Evolutionary conservation across 2,797 vertebrate species (phyloP).

Genomic region (Meriones psammophilus): DNA sequence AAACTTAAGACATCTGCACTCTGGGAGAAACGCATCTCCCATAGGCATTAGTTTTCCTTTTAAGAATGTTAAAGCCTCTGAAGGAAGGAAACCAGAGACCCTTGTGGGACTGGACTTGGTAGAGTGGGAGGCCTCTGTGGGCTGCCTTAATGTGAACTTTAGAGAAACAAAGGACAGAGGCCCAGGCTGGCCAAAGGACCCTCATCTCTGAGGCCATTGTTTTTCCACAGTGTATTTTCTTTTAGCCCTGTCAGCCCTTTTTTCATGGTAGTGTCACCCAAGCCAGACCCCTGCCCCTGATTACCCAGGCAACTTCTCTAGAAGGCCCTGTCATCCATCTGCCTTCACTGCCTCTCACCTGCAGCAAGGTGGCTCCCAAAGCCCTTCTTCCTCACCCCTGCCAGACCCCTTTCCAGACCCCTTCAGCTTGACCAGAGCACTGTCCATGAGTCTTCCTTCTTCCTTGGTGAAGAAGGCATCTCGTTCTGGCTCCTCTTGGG

Average conservation of each 20-base stretch:
- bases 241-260: not conserved
- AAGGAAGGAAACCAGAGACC: not conserved
- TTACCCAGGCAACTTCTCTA: not conserved
- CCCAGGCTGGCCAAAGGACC: not conserved
- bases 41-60: not conserved
- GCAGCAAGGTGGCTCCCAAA: not conserved
- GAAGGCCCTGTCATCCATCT: not conserved
- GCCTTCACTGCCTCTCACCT: not conserved
- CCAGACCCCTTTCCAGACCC: not conserved
- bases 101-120: not conserved
- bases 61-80: not conserved
- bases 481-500: not conserved
- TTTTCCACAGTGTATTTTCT: not conserved
- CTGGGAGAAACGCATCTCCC: not conserved
- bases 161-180: not conserved
- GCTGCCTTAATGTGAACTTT: not conserved
- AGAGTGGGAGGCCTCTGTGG: not conserved
- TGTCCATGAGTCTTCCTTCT: not conserved
- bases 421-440: not conserved
- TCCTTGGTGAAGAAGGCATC: not conserved
- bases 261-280: not conserved
- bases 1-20: not conserved
- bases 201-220: constrained; percentile 5
- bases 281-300: not conserved
- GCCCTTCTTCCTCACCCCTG: not conserved